Evolutionary conservation across 2,797 vertebrate species (phyloP).

Genomic region (Euthynnus affinis): DNA sequence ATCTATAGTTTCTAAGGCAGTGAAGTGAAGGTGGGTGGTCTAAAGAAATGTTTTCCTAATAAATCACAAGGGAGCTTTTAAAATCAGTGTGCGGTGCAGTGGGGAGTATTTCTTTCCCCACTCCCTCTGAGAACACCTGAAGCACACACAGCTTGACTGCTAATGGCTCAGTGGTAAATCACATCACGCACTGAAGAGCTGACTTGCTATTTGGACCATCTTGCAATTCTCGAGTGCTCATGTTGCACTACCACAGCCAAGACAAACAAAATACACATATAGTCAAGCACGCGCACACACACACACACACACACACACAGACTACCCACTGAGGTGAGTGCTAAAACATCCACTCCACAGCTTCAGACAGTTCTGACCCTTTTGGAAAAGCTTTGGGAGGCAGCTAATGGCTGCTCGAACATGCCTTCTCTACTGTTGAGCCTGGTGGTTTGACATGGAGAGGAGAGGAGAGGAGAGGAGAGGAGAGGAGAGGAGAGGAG

Average conservation of each 20-base stretch:
- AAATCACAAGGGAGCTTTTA: slow-evolving; percentile 72
- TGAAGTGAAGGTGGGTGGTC: slow-evolving; percentile 52
- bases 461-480: slow-evolving; percentile 22
- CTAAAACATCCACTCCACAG: slow-evolving; percentile 51
- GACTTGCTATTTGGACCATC: slow-evolving; percentile 40
- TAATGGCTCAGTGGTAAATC: slow-evolving; percentile 70
- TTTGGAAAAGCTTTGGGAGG: slow-evolving; percentile 54
- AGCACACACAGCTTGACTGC: slow-evolving; percentile 67
- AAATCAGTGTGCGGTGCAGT: slow-evolving; percentile 51
- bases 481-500: not conserved
- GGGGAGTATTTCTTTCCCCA: slow-evolving; percentile 58
- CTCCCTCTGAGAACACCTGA: slow-evolving; percentile 71
- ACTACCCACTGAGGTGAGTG: slow-evolving; percentile 35
- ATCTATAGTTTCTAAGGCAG: slow-evolving; percentile 48
- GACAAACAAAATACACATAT: slow-evolving; percentile 19
- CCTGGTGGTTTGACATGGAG: slow-evolving; percentile 48
- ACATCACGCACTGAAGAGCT: slow-evolving; percentile 42
- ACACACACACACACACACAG: not conserved
- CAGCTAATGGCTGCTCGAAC: slow-evolving; percentile 63
- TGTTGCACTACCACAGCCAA: slow-evolving; percentile 9
- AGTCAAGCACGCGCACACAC: not conserved
- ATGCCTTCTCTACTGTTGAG: slow-evolving; percentile 42
- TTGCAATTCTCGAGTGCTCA: slow-evolving; percentile 27
- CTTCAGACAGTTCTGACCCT: slow-evolving; percentile 55
- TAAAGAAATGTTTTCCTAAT: slow-evolving; percentile 73